Base-by-base conservation (phyloP, 2,888 invertebrate species). In the Drosophila antonietae region DNA sequence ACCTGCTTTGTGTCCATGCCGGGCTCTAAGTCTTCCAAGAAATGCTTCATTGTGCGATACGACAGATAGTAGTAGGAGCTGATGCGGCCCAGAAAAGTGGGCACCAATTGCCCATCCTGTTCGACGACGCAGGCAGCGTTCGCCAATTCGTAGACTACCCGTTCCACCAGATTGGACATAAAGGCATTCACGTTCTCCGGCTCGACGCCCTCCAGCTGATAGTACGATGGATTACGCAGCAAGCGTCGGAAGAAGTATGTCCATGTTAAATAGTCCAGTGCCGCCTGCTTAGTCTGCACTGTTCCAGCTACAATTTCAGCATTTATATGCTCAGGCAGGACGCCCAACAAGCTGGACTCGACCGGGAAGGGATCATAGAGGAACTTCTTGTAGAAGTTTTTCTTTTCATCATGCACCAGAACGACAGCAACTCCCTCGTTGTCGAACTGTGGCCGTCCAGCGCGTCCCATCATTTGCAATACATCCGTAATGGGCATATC, bases 401-500 rank as follows among this genome's bases (percentile, higher is more conserved):
- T 99, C 93, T 99, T 99, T 53, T 97, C 95, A 89, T 99, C 99
- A 90, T 99, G 99, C 0, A 99, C 97, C 76, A 97, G 93, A 2
- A 97, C 96, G 7, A 97, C 96, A 0, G 97, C 97, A 1, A 97
- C 96, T 0, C 97, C 99, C 83, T 97, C 96, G 86, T 97, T 96
- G 93, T 99, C 99, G 91, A 96, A 99, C 94, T 99, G 97, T 0
- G 99, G 99, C 61, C 99, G 94, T 0, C 99, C 99, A 66, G 99
- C 99, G 65, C 99, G 94, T 2, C 99, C 99, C 96, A 99, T 99
- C 99, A 99, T 99, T 93, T 99, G 99, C 66, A 99, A 94, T 0
- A 99, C 99, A 93, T 99, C 99, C 1, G 99, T 99, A 57, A 99
- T 99, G 0, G 99, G 99, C 97, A 99, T 99, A 91, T 99, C 99